Evolutionary conservation across 2,888 invertebrate species (phyloP).

Genomic region (Aelia acuminata): DNA sequence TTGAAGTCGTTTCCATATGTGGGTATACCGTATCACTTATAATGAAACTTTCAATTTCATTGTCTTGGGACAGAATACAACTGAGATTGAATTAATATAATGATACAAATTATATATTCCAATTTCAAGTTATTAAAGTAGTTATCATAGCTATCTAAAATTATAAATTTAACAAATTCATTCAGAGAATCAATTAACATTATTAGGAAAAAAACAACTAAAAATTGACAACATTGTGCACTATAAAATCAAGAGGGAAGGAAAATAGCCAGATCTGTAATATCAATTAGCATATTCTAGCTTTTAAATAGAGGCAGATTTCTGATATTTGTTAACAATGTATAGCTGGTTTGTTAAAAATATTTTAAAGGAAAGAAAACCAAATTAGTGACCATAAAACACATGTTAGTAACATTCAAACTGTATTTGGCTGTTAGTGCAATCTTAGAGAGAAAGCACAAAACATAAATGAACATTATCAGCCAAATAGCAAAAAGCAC

Average conservation of each 20-base stretch:
- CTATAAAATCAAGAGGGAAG: neutral
- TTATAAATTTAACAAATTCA: neutral
- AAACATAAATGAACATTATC: neutral
- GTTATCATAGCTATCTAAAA: neutral
- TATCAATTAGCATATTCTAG: neutral
- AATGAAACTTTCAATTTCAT: too few species aligned
- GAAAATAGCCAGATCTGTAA: neutral
- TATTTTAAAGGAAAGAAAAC: neutral
- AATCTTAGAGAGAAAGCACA: conserved; percentile 7
- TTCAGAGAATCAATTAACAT: neutral
- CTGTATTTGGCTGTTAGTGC: conserved; percentile 38
- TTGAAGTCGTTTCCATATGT: too few species aligned
- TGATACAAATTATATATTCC: neutral
- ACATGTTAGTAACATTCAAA: conserved; percentile 24
- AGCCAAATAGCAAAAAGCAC: neutral
- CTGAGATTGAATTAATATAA: neutral
- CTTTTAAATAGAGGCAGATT: neutral
- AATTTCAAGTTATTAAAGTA: neutral
- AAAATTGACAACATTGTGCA: neutral
- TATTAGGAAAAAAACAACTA: neutral
- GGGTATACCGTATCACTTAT: too few species aligned
- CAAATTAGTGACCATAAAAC: conserved; percentile 11
- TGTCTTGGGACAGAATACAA: too few species aligned
- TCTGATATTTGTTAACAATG: neutral
- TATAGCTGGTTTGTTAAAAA: neutral